Evolutionary conservation across 2,113 vertebrate genomes (phyloP), one percentile per base, ranked within the genome.

Genomic region (Gnathochromis pfefferi): DNA sequence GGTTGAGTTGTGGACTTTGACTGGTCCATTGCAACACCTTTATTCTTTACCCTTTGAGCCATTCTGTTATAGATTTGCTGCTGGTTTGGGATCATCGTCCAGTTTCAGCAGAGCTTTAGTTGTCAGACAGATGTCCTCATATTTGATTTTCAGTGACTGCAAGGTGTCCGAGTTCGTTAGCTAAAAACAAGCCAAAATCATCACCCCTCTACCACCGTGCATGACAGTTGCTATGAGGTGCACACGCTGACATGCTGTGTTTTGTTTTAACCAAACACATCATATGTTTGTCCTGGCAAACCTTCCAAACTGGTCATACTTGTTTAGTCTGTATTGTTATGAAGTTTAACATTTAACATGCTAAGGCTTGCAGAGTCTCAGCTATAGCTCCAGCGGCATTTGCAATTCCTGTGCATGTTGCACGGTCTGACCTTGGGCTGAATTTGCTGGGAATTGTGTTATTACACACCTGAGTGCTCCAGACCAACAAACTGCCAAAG

Each of bases 151-250:
- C 63, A 68, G 7, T 68, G 35, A 68, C 63, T 68, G 63, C 12
- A 70, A 4, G 7, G 35, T 70, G n/a, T 42, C 65, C 0, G 2
- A 2, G 35, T 42, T 40, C 0, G 7, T 21, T 70, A 14, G 65
- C 65, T 70, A 35, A 16, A 70, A 70, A 23, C 65, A 42, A 23
- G 35, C n/a, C 35, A 70, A 42, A 70, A 70, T 70, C 65, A 70
- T 70, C 35, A 23, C n/a, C 65, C 38, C 2, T 70, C 65, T 5
- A 42, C 35, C 65, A 70, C n/a, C 35, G 12, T 70, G 65, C 65
- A 23, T 23, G n/a, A 70, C 7, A 70, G 7, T 23, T 70, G 60
- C 19, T 38, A 5, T 65, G 33, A 38, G 60, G 60, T 38, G 60
- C 60, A 65, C 60, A 65, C 0, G 7, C 33, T 21, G 10, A 65